Percentiles rank a stretch among this genome's conserved stretches.
Evolutionary conservation across 2,888 invertebrate genomes (phyloP).

Genomic region (Drosophila melanosoma): DNA sequence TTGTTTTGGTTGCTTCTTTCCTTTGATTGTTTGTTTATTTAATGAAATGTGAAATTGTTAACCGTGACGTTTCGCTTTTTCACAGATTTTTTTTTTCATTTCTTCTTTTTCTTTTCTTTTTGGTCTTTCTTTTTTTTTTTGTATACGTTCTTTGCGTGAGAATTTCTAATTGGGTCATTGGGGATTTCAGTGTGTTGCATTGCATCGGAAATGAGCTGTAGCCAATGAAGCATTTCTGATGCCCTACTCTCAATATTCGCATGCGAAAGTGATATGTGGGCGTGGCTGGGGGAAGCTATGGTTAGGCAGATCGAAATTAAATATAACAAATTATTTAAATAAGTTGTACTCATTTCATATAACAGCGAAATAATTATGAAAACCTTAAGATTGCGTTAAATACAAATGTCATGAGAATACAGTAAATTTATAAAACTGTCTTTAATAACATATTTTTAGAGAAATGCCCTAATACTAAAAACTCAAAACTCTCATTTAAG

Average conservation of each 20-base stretch:
- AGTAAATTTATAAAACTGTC: neutral
- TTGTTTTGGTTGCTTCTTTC: constrained; percentile 50
- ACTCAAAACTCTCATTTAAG: no score
- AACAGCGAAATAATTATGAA: neutral
- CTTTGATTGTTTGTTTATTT: constrained; percentile 69
- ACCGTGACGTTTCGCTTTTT: constrained; percentile 74
- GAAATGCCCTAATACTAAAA: neutral
- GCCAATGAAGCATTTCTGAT: constrained; percentile 66
- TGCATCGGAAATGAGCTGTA: constrained; percentile 40
- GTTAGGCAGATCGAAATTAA: neutral
- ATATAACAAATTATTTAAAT: neutral
- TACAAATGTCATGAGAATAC: neutral
- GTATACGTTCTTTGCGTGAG: constrained; percentile 71
- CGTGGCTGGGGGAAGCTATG: neutral
- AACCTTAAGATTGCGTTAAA: neutral
- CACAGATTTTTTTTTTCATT: constrained; percentile 39
- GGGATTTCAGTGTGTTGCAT: constrained; percentile 54
- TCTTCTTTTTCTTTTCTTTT: constrained; percentile 5
- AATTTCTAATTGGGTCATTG: constrained; percentile 74
- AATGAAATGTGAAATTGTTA: constrained; percentile 73
- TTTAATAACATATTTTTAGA: neutral
- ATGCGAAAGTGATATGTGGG: constrained; percentile 52
- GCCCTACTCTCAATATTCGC: constrained; percentile 64
- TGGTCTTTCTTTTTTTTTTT: constrained; percentile 6
- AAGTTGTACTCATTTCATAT: neutral